Evolutionary conservation across 2,888 invertebrate genomes (phyloP).

Genomic region (Tromatobia lineatoria): DNA sequence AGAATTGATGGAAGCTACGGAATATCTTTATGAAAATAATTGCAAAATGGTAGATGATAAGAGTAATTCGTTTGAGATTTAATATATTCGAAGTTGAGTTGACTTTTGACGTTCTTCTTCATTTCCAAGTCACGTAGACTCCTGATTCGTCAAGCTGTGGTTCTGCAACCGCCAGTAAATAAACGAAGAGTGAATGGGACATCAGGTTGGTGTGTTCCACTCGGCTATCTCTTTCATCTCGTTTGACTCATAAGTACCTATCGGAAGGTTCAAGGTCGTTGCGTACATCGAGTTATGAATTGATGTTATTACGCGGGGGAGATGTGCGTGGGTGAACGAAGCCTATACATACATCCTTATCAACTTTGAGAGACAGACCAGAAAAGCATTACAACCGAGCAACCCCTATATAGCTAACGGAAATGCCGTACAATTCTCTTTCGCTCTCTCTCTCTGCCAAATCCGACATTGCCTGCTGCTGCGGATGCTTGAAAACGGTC

Average conservation of each 20-base stretch:
- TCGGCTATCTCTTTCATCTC: constrained; percentile 42
- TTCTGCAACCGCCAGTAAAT: not conserved
- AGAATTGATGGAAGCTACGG: not conserved
- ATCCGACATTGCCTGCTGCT: constrained; percentile 22
- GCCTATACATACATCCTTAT: constrained; percentile 6
- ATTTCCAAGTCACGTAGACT: constrained; percentile 39
- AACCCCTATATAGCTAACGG: not conserved
- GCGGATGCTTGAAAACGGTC: constrained; percentile 13
- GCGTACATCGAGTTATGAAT: constrained; percentile 41
- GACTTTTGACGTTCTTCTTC: constrained; percentile 36
- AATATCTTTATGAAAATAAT: not conserved
- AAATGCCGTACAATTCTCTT: not conserved
- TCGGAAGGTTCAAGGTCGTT: constrained; percentile 45
- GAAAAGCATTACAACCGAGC: not conserved
- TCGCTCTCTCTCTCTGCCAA: constrained; percentile 12
- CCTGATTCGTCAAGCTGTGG: constrained; percentile 29
- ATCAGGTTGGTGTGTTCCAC: constrained; percentile 37
- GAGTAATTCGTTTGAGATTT: constrained; percentile 19
- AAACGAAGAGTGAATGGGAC: constrained; percentile 15
- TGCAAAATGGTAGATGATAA: constrained; percentile 16
- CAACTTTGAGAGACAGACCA: constrained; percentile 25
- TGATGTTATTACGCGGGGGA: constrained; percentile 42
- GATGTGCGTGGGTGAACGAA: constrained; percentile 10
- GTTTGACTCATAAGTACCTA: constrained; percentile 36
- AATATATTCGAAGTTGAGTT: constrained; percentile 37